A percentile compares a stretch with the other conserved stretches of the same genome.
These are phyloP conservation scores for Ctenomys sociabilis DNA, from an alignment of 2,113 vertebrate genomes.

Conservation along the genomic window DNA sequence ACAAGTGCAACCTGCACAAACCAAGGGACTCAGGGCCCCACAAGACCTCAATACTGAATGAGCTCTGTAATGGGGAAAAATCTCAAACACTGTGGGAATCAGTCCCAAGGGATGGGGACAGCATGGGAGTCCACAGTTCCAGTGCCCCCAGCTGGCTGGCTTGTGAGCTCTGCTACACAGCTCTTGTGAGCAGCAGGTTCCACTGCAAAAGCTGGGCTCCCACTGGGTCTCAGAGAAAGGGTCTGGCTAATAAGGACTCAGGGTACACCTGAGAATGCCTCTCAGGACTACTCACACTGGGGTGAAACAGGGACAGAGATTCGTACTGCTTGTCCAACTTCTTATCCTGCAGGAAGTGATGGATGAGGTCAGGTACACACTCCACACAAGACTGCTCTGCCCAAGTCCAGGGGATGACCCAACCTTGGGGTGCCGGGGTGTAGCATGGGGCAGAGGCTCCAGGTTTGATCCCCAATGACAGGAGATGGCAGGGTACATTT, in stretches of 20 bases:
- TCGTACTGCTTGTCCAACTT: conserved; percentile 96
- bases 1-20: not conserved
- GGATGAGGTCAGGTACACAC: not conserved
- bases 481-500: not conserved
- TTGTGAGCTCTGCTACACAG: not conserved
- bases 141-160: too few species aligned
- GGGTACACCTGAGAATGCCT: not conserved
- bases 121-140: not conserved
- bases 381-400: not conserved
- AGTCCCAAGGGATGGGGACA: not conserved
- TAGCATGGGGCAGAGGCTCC: not conserved
- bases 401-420: not conserved
- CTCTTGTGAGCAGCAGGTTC: not conserved
- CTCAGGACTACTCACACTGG: conserved; percentile 91
- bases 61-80: not conserved
- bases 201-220: too few species aligned
- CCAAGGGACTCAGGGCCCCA: not conserved
- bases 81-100: not conserved
- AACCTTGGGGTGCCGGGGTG: not conserved
- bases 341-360: conserved; percentile 90
- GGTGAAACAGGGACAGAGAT: conserved; percentile 89
- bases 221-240: too few species aligned
- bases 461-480: too few species aligned
- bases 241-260: not conserved
- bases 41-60: not conserved